Evolutionary conservation across 2,888 invertebrate genomes (phyloP), one percentile per base, ranked within the genome.

Genomic region (Mesorhabditis belari): DNA sequence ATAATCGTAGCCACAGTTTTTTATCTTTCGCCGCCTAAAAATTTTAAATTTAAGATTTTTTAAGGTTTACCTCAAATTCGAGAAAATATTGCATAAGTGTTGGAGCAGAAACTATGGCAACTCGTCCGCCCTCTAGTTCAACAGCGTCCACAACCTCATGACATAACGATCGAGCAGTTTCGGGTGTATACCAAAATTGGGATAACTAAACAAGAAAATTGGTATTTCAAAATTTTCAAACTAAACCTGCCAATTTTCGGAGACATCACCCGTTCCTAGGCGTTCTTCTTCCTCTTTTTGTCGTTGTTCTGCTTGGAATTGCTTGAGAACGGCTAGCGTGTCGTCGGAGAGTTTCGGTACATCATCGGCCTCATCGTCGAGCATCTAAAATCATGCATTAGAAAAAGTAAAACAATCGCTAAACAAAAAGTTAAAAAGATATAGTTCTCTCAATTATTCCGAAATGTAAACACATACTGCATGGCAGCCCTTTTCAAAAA

Each of bases 171-270:
- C 60, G 52, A 50, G 90, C 88, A 0, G 95, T 95, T 3, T 85
- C 82, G 49, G 90, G 88, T 77, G 89, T 88, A 80, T 96, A 96
- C 95, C 95, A 96, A 84, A 96, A 95, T 83, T 95, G 95, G 80
- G 93, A 93, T 49, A 95, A 84, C 90, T 95, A 92, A 71, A 74
- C 28, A 81, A 64, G 58, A 73, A 51, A 5, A 23, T 61, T 27
- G 50, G 29, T 52, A 44, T 52, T 27, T 44, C 17, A 55, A 25
- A 56, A 21, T 28, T 53, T 44, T 29, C 25, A 17, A 61, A 29
- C 21, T n/a, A 24, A n/a, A 66, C 70, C 68, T 73, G 73, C 73
- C 73, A 73, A 61, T 73, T 68, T 62, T 73, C 73, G 49, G 66
- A 63, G 23, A 71, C 60, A 49, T 60, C 58, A 12, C 52, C 60